Percentiles rank a stretch among this genome's conserved stretches.
Conservation (phyloP, 53 echinoderm and acorn worm species). For the Holothuria scabra region DNA sequence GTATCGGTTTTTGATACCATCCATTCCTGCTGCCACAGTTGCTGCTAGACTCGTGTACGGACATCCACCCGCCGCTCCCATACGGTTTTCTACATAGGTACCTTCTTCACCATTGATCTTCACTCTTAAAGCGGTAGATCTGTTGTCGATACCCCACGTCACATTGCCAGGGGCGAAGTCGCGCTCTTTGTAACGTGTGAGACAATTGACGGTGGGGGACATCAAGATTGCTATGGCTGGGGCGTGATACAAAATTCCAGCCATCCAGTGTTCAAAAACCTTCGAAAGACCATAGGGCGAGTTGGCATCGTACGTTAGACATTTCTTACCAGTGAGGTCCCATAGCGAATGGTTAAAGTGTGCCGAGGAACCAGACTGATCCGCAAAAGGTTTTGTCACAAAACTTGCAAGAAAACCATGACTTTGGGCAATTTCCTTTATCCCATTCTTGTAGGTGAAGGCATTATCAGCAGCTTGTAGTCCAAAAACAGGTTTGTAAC, state of each 20-base stretch:
- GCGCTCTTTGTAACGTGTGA: conserved; percentile 39
- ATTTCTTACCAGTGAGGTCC: conserved; percentile 58
- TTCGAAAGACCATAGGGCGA: conserved; percentile 47
- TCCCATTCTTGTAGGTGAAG: conserved; percentile 60
- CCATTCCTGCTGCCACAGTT: conserved; percentile 67
- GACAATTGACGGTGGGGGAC: conserved; percentile 71
- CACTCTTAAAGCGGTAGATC: conserved; percentile 53
- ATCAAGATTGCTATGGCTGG: conserved; percentile 60
- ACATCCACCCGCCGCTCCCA: conserved; percentile 63
- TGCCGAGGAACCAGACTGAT: conserved; percentile 46
- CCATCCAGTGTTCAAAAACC: conserved; percentile 66
- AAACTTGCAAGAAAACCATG: conserved; percentile 71
- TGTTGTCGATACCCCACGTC: conserved; percentile 76
- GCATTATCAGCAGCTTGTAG: conserved; percentile 68
- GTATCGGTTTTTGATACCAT: conserved; percentile 55
- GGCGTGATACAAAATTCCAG: conserved; percentile 69
- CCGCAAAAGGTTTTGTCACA: conserved; percentile 71
- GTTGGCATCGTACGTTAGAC: conserved; percentile 55
- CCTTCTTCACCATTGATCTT: conserved; percentile 63
- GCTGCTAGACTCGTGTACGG: conserved; percentile 71
- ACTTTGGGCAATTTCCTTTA: conserved; percentile 70
- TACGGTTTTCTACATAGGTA: conserved; percentile 69
- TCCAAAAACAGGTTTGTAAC: conserved; percentile 70
- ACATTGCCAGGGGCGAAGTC: conserved; percentile 63
- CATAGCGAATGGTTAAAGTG: conserved; percentile 78